These are phyloP conservation scores for Melinaea marsaeus DNA, from an alignment of 2,888 invertebrate species.

Conservation along the genomic window DNA sequence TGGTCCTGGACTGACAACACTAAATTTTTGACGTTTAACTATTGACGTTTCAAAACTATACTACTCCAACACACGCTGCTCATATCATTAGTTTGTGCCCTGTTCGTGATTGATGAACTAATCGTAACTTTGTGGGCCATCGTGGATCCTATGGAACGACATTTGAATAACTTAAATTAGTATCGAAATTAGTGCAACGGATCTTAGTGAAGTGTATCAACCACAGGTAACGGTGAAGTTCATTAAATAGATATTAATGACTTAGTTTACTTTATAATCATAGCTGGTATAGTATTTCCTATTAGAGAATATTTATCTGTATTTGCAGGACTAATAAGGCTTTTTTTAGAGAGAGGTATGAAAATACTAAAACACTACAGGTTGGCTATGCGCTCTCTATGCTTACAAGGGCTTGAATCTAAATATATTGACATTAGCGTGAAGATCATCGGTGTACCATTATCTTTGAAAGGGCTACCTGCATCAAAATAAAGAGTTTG, in stretches of 20 bases:
- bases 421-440: slow-evolving; percentile 96
- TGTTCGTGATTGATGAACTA: slow-evolving; percentile 89
- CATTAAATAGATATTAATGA: neutral
- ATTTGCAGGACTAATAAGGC: neutral
- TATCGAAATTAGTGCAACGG: slow-evolving; percentile 84
- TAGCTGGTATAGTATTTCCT: too few relatives aligned
- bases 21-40: too few relatives aligned
- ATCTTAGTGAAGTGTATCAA: slow-evolving; percentile 90
- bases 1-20: too few relatives aligned
- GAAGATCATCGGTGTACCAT: slow-evolving; percentile 93
- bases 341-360: slow-evolving; percentile 89
- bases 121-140: slow-evolving; percentile 90
- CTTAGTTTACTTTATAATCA: too few relatives aligned
- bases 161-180: slow-evolving; percentile 90
- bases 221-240: slow-evolving; percentile 79
- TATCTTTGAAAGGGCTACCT: slow-evolving; percentile 87
- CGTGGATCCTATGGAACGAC: slow-evolving; percentile 91
- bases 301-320: neutral
- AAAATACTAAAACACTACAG: slow-evolving; percentile 90
- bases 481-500: slow-evolving; percentile 88
- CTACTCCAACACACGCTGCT: slow-evolving; percentile 93
- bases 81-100: slow-evolving; percentile 88
- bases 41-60: slow-evolving; percentile 81
- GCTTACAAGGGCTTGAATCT: slow-evolving; percentile 95
- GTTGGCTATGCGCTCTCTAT: slow-evolving; percentile 94